Base-by-base conservation (phyloP, 2,113 vertebrate species). In the Silurus meridionalis region DNA sequence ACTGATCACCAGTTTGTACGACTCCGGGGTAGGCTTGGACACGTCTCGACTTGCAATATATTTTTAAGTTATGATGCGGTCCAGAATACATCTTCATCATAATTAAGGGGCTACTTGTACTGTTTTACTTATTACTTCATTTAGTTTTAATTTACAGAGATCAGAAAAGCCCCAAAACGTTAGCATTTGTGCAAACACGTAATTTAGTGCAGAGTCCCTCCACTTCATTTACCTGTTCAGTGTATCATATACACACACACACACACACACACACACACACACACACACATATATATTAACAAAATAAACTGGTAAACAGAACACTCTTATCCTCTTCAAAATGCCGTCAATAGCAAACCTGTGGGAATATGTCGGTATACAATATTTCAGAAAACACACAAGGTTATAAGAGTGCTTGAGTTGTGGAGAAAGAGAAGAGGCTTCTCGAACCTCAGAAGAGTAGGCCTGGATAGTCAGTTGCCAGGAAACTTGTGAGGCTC, bases 401-500 rank as follows among this genome's bases (percentile, higher is more conserved):
- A 78, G 74, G n/a, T 78, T 85, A 78, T 21, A 77, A 63, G 23
- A 23, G 55, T 53, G 37, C 58, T 72, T 8, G 23, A 78, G 83
- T 48, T 64, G 83, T 50, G n/a, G 48, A 85, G 83, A 85, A 78
- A 66, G 58, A 55, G 6, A 85, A 78, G 50, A 78, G 74, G 23
- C 10, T 13, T 66, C 60, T 72, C 5, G 48, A 64, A 74, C 69
- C 80, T 82, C 57, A 75, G 85, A 75, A 25, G 53, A 74, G n/a
- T 9, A 6, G 9, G 19, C 60, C 25, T 46, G 46, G 53, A 46
- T 37, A 61, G 37, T 83, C 75, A 77, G 86, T 80, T 87, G 86
- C 63, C 75, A 83, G 74, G 81, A 83, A 69, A 83, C 52, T 83
- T 46, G 64, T 48, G 61, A 72, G 52, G 48, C 46, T 86, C 66